Evolutionary conservation across 2,888 invertebrate species (phyloP), one percentile per base, ranked within the genome.

Genomic region (Merodon equestris): DNA sequence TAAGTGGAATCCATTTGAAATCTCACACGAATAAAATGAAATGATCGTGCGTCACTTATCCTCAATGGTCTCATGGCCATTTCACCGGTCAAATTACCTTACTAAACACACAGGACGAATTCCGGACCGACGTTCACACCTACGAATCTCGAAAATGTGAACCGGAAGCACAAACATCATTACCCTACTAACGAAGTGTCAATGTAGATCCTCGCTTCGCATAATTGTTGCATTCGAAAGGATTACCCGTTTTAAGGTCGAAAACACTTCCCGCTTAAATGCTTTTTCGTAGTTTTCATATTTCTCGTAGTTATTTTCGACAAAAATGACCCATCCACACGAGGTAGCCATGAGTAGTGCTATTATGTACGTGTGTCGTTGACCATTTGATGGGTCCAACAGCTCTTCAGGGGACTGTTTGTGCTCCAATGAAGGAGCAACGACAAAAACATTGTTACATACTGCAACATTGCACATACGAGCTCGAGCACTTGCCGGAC

Each of bases 341-440:
- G 27, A 40, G 5, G 2, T 9, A 1, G 10, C n/a, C 40, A 3
- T 40, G 5, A n/a, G 17, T 27, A 44, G 36, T 44, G 42, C 51
- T 36, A 12, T 51, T 14, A 50, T 27, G 48, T 57, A 45, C 27
- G 27, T 27, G 7, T 63, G 67, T 18, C 61, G 61, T 74, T 68
- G 74, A 74, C 67, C 61, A 68, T 74, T 74, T 74, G 67, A 74
- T 74, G 67, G 50, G 74, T 68, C 61, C 50, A 74, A 68, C 45
- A 74, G 66, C 74, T 67, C 68, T 67, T 61, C 34, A 45, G 61
- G 57, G 51, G 18, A 56, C 56, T 45, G 61, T 63, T 47, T 10
- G 44, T 50, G 9, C 44, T 45, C 36, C 50, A 74, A 51, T 56
- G 40, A 42, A 34, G 44, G n/a, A n/a, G n/a, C n/a, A n/a, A n/a